These are phyloP conservation scores for Shinisaurus crocodilurus DNA, from an alignment of 2,113 vertebrate genomes.

Conservation along the genomic window DNA sequence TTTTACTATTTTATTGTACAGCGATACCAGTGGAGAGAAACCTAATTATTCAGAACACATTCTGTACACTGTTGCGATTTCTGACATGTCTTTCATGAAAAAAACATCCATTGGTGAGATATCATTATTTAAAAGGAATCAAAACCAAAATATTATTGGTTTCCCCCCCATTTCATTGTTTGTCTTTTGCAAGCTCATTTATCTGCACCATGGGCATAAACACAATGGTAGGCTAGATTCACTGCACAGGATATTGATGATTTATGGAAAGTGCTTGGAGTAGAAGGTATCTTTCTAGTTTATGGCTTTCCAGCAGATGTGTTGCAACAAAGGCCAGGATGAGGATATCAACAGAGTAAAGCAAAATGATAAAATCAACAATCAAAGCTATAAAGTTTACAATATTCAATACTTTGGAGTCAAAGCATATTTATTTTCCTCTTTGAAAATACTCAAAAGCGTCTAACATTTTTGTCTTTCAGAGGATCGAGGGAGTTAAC, in stretches of 20 bases:
- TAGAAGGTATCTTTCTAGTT: constrained; percentile 51
- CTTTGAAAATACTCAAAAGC: not conserved
- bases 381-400: not conserved
- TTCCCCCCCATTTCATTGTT: not conserved
- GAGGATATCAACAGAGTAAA: constrained; percentile 5
- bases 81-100: constrained; percentile 59
- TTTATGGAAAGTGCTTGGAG: constrained; percentile 54
- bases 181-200: constrained; percentile 30
- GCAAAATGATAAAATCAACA: constrained; percentile 8
- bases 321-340: constrained; percentile 49
- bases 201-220: constrained; percentile 17
- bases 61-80: not conserved
- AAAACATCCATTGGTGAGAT: constrained; percentile 34
- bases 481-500: not conserved
- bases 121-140: not conserved
- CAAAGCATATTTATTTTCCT: not conserved
- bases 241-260: constrained; percentile 56
- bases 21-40: constrained; percentile 24
- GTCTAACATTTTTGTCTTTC: not conserved
- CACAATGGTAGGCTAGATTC: constrained; percentile 16
- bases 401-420: not conserved
- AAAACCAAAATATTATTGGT: not conserved
- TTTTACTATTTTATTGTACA: constrained; percentile 31
- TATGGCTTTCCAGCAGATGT: constrained; percentile 54
- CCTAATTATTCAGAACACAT: not conserved